Evolutionary conservation across 2,888 invertebrate genomes (phyloP).

Genomic region (Mechanitis mazaeus): DNA sequence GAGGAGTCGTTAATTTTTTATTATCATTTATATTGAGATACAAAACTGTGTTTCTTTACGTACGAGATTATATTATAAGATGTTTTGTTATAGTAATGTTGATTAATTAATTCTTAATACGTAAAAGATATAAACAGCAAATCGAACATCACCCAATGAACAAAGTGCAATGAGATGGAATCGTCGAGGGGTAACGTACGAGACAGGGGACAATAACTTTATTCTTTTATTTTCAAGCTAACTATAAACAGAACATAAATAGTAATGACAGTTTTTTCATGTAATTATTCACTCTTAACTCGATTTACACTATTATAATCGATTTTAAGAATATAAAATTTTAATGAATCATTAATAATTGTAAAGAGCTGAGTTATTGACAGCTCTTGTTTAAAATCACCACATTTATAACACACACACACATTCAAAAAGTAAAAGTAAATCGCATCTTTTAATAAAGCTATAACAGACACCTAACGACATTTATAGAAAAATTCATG

Average conservation of each 20-base stretch:
- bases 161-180: constrained; percentile 13
- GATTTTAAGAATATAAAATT: background rate
- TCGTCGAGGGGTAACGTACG: constrained; percentile 21
- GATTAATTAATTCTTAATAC: constrained; percentile 13
- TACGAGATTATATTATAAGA: constrained; percentile 1
- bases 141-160: constrained; percentile 25
- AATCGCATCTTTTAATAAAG: background rate
- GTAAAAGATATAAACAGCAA: constrained; percentile 19
- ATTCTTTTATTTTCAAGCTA: constrained; percentile 9
- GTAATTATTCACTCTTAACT: constrained; percentile 12
- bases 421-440: background rate
- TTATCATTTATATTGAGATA: background rate
- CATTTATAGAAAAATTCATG: constrained; percentile 22
- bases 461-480: constrained; percentile 10
- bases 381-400: too few relatives aligned
- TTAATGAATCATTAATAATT: too few relatives aligned
- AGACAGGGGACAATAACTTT: constrained; percentile 19
- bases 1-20: too few relatives aligned
- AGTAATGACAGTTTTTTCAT: constrained; percentile 11
- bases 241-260: constrained; percentile 16
- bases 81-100: constrained; percentile 13
- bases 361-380: too few relatives aligned
- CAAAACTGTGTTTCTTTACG: constrained; percentile 6
- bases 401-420: constrained; percentile 3
- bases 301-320: background rate